Conservation (phyloP, 2,888 invertebrate genomes). For the Hyppa rectilinea region DNA sequence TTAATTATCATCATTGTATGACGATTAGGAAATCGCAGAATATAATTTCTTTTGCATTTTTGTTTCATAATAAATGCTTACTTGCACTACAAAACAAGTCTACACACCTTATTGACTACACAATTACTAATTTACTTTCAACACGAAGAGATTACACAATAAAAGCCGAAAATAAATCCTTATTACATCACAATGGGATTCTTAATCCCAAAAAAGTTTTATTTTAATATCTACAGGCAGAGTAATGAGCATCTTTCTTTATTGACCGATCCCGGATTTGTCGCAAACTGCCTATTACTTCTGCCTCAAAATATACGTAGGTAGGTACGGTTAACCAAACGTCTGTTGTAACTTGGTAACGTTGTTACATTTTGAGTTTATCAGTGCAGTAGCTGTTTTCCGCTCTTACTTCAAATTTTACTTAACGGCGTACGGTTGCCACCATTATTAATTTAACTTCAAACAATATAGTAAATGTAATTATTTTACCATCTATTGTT, state of each 20-base stretch:
- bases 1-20: not conserved
- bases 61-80: conserved; percentile 7
- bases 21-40: not conserved
- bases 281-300: conserved; percentile 1
- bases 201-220: conserved; percentile 54
- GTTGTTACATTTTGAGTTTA: not conserved
- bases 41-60: not conserved
- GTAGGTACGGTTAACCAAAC: not conserved
- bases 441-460: not conserved
- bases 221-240: conserved; percentile 17
- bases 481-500: conserved; percentile 24
- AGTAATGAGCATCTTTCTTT: conserved; percentile 1
- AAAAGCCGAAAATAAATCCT: conserved; percentile 42
- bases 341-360: no score
- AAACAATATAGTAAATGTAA: not conserved
- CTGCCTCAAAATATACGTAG: conserved; percentile 13
- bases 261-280: not conserved
- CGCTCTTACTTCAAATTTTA: not conserved
- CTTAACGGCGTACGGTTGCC: conserved; percentile 7
- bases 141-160: conserved; percentile 60
- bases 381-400: not conserved
- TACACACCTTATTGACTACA: conserved; percentile 20
- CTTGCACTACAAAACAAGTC: conserved; percentile 37
- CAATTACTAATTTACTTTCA: conserved; percentile 34
- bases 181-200: conserved; percentile 61